phyloP scores from a whole-genome alignment of 2,888 invertebrate genomes.

The Amiota communis region DNA sequence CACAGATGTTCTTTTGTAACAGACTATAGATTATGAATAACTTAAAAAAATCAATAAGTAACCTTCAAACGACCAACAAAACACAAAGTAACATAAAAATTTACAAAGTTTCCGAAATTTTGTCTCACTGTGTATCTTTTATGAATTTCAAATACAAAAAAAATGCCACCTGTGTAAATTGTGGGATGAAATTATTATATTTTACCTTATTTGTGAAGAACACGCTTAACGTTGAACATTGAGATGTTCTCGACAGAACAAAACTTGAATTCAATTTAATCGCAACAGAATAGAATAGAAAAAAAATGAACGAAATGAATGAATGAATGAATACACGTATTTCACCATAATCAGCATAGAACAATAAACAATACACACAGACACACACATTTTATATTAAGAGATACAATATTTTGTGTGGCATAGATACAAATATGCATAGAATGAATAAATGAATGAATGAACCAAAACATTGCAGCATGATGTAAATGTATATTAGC shows the following conservation, averaged over 20 bases:
- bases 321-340: no score
- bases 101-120: not conserved
- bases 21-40: not conserved
- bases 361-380: not conserved
- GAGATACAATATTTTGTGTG: not conserved
- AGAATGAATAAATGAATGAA: no score
- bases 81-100: no score
- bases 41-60: slow-evolving; percentile 11
- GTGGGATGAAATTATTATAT: slow-evolving; percentile 31
- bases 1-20: not conserved
- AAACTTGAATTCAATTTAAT: no score
- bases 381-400: not conserved
- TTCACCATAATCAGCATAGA: not conserved
- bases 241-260: no score
- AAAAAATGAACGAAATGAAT: no score
- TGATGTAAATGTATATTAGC: no score
- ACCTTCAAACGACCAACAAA: not conserved
- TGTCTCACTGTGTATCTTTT: not conserved
- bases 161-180: slow-evolving; percentile 34
- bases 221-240: not conserved
- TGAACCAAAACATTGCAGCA: no score
- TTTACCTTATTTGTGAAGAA: slow-evolving; percentile 29
- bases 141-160: slow-evolving; percentile 8
- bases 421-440: no score
- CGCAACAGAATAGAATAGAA: no score